These are phyloP conservation scores for Bovichtus diacanthus DNA, from an alignment of 2,797 vertebrate species.

Conservation along the genomic window DNA sequence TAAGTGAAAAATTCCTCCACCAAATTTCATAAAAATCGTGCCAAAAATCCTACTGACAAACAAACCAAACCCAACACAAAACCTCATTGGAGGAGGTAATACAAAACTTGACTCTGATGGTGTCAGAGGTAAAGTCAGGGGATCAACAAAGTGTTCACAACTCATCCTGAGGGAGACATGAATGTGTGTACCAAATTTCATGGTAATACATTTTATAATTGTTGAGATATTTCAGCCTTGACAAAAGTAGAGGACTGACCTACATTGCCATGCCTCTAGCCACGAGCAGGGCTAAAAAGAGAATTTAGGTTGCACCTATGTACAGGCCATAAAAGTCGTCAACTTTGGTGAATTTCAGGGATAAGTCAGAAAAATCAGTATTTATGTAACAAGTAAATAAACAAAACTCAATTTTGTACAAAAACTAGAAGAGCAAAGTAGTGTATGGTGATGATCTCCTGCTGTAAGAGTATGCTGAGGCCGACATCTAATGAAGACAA, in stretches of 20 bases:
- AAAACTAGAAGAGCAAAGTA: background rate
- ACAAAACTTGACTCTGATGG: background rate
- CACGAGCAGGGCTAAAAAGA: background rate
- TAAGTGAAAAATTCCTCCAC: no score
- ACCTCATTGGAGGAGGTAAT: no score
- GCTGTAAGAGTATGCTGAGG: background rate
- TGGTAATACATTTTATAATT: background rate
- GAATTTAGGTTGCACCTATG: background rate
- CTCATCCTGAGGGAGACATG: background rate
- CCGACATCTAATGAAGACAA: background rate
- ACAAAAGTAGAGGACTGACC: background rate
- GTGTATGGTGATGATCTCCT: background rate
- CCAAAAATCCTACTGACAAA: no score
- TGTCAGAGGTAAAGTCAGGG: background rate
- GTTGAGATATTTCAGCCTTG: slow-evolving; percentile 8
- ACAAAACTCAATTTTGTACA: background rate
- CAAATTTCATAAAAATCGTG: no score
- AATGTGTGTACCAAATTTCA: background rate
- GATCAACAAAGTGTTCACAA: background rate
- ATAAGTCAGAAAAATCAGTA: background rate
- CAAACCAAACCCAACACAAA: background rate
- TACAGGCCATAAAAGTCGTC: background rate
- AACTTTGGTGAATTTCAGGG: background rate
- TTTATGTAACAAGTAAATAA: background rate
- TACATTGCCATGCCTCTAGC: background rate